phyloP scores from a whole-genome alignment of 2,113 vertebrate genomes.

The Sterrhoptilus dennistouni region DNA sequence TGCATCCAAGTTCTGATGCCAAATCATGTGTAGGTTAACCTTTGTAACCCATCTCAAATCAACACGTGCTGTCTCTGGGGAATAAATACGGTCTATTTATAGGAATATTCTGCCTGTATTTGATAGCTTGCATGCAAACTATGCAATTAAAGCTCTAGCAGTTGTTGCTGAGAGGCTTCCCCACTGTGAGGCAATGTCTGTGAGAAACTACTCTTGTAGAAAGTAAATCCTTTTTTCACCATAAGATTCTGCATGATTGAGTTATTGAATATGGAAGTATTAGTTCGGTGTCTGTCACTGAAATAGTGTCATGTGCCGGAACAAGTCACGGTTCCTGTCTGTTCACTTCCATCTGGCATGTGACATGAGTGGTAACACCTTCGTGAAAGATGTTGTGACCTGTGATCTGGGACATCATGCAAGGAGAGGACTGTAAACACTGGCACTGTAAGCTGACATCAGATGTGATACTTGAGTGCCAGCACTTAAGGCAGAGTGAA shows the following conservation, averaged over 20 bases:
- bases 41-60: constrained; percentile 41
- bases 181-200: neutral
- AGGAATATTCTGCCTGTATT: constrained; percentile 7
- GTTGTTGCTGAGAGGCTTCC: constrained; percentile 11
- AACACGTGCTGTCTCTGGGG: neutral
- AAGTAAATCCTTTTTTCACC: neutral
- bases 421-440: neutral
- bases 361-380: neutral
- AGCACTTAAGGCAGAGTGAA: neutral
- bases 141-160: neutral
- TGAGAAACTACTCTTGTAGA: neutral
- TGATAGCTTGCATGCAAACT: neutral
- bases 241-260: neutral
- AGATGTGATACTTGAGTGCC: neutral
- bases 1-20: neutral
- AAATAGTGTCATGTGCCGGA: neutral
- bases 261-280: neutral
- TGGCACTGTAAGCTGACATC: neutral
- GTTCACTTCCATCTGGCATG: neutral
- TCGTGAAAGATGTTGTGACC: neutral
- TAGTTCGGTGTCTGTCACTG: neutral
- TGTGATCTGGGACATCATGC: neutral
- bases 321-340: neutral
- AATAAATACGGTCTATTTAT: constrained; percentile 23
- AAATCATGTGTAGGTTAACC: constrained; percentile 48